These are phyloP conservation scores for Habropoda laboriosa DNA, from an alignment of 1,140 invertebrate species.

Conservation along the genomic window DNA sequence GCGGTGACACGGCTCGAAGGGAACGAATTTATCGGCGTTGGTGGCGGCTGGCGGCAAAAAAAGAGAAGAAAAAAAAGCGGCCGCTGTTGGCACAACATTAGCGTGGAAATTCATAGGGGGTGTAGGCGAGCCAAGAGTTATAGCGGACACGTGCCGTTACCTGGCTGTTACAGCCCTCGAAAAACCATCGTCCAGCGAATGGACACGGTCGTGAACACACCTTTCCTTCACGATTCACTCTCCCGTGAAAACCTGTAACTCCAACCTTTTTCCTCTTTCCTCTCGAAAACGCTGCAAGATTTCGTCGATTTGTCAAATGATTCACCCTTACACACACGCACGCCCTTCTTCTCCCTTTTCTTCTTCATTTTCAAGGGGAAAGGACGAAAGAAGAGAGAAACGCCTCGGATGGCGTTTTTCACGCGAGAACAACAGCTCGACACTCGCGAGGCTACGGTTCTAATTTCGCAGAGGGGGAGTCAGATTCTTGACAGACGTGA, in stretches of 20 bases:
- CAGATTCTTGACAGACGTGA: conserved; percentile 61
- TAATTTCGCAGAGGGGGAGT: conserved; percentile 41
- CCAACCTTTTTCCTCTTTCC: too few relatives aligned
- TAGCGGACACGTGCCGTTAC: conserved; percentile 34
- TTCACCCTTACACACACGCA: too few relatives aligned
- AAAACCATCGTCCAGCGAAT: not conserved
- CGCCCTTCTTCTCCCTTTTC: too few relatives aligned
- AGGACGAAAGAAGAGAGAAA: not conserved
- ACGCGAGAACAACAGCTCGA: not conserved
- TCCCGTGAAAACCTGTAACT: too few relatives aligned
- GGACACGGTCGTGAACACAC: too few relatives aligned
- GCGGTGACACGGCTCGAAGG: not conserved
- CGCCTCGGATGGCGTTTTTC: not conserved
- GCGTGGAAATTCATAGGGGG: conserved; percentile 50
- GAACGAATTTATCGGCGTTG: conserved; percentile 45
- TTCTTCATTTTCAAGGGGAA: not conserved
- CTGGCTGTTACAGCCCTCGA: conserved; percentile 9
- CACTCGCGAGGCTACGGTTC: conserved; percentile 6
- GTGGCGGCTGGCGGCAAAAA: not conserved
- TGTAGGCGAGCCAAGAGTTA: conserved; percentile 55
- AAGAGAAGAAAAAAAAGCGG: conserved; percentile 31
- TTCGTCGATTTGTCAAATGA: conserved; percentile 16
- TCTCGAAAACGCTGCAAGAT: not conserved
- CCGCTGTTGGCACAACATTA: conserved; percentile 59
- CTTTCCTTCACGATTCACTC: conserved; percentile 12